Evolutionary conservation across 2,113 vertebrate genomes (phyloP), one percentile per base, ranked within the genome.

Genomic region (Xiphophorus maculatus): DNA sequence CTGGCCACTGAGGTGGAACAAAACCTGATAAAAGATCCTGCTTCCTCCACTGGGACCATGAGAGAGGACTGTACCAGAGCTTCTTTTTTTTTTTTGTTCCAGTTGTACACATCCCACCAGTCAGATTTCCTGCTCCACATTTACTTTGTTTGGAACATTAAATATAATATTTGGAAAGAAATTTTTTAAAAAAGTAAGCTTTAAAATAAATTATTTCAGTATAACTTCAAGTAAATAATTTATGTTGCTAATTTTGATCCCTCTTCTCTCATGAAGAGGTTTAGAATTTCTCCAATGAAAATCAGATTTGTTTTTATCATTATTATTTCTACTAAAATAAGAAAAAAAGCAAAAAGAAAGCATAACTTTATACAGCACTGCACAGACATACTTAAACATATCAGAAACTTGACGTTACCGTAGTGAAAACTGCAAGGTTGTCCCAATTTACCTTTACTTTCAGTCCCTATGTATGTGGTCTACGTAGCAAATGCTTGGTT

Each of bases 21-120:
- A 84, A 88, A 79, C 74, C 80, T 82, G 80, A 89, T 84, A 88
- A 58, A 73, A 80, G 79, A 82, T 65, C 80, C 70, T 1, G 63
- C 67, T 65, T 69, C 54, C 69, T 66, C 82, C 84, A 1, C 13
- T 60, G 87, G 77, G 81, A 86, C 70, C 69, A 11, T 22, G 69
- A 40, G 74, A 40, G 74, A 86, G 58, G 37, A 74, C 73, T 44
- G 65, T 63, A 75, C 63, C 60, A 8, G 0, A 74, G 87, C 71
- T 81, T 75, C 71, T 81, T 75, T 84, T 84, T 74, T 48, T 82
- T 84, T 82, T 74, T 37, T 82, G 72, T 76, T 75, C 69, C 68
- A 80, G 60, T 73, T 73, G 58, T 77, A 30, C 79, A 69, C 32
- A 69, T 65, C 37, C 51, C 66, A 68, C 30, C 67, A 30, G 69